Percentiles rank a stretch among this genome's conserved stretches.
Evolutionary conservation across 2,797 vertebrate genomes (phyloP).

Genomic region (Harpagifer antarcticus): DNA sequence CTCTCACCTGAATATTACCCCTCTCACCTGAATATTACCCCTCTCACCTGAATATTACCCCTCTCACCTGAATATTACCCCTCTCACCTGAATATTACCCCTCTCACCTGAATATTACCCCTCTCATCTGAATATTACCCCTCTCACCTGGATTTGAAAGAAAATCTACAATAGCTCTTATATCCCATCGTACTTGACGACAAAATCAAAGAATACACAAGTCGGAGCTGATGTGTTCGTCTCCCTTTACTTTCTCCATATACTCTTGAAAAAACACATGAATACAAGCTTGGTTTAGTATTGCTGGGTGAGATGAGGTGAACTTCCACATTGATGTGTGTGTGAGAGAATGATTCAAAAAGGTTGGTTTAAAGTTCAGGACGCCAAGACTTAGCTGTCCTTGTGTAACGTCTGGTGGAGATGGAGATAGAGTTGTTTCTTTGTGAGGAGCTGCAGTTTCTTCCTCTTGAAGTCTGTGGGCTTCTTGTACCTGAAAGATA

Average conservation of each 20-base stretch:
- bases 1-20: too few relatives aligned
- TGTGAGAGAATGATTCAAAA: conserved; percentile 2
- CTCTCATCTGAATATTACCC: too few relatives aligned
- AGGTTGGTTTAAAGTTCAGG: conserved; percentile 17
- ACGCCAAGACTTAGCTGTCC: conserved; percentile 83
- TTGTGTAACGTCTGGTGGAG: conserved; percentile 97
- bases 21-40: too few relatives aligned
- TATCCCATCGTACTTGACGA: background rate
- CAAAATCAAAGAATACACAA: conserved; percentile 27
- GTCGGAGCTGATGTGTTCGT: conserved; percentile 28
- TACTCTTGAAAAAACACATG: background rate
- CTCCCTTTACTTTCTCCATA: conserved; percentile 43
- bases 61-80: too few relatives aligned
- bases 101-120: too few relatives aligned
- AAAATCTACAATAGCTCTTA: too few relatives aligned
- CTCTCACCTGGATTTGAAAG: too few relatives aligned
- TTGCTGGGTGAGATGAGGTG: conserved; percentile 66
- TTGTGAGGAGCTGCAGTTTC: conserved; percentile 97
- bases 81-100: too few relatives aligned
- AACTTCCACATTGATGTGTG: conserved; percentile 40
- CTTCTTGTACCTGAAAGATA: conserved; percentile 94
- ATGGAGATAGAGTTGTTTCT: conserved; percentile 99
- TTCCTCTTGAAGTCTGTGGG: conserved; percentile 99
- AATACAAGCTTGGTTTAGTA: conserved; percentile 47
- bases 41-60: too few relatives aligned